Base-by-base conservation (phyloP, 2,888 invertebrate species). In the Anthrax anthrax region DNA sequence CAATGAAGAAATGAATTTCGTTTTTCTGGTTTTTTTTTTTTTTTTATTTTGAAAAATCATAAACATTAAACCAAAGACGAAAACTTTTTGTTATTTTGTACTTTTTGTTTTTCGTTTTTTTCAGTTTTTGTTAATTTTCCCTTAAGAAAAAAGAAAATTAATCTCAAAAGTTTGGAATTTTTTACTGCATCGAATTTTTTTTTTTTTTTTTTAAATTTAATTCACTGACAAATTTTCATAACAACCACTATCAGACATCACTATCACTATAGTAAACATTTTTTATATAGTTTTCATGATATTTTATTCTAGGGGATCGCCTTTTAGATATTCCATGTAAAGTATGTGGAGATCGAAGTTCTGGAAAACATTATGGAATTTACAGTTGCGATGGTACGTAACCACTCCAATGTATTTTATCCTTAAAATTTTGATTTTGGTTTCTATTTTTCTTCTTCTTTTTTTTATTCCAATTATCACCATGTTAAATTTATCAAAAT, bases 361-460 rank as follows among this genome's bases (percentile, higher is more conserved):
- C 96, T 14, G 97, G 98, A 49, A 98, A 97, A 72, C 97, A 98
- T 72, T 98, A 98, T 72, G 97, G 97, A 56, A 97, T 98, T 63
- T 98, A 95, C 72, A 94, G 95, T 63, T 98, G 97, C 66, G 97
- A 98, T 74, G 97, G 97, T 91, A 72, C 79, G 74, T 2, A 16
- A 16, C 37, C 23, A 23, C 23, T 23, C 8, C 4, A 6, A 23
- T 23, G 8, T 23, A 23, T 8, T 8, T 23, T 23, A 40, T 2
- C 13, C 17, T 27, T 17, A 6, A 6, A 6, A n/a, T 46, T 34
- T 34, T 37, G 13, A 46, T 14, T 39, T 38, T 34, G 17, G 37
- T 14, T 13, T 27, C 14, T n/a, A 9, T 39, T 18, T 39, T 23
- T 23, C 8, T 23, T 38, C 4, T 38, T 38, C 10, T 38, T 38